Conservation (phyloP, 1,140 invertebrate genomes). For the Sminthurinus signatus region DNA sequence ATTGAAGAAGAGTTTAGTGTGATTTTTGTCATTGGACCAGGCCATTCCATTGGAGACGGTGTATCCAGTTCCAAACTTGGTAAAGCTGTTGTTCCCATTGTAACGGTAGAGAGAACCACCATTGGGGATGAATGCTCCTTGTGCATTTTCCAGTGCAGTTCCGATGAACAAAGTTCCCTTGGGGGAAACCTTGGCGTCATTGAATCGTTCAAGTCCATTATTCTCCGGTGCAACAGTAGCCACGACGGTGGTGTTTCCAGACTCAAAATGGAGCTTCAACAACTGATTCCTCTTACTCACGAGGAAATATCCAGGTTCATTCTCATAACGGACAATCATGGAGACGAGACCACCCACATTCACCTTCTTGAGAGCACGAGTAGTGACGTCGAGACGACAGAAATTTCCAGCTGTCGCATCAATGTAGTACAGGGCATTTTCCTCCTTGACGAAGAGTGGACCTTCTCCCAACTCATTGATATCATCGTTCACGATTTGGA, state of each 20-base stretch:
- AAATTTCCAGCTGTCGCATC: slow-evolving; percentile 6
- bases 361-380: neutral
- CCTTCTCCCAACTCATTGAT: slow-evolving; percentile 18
- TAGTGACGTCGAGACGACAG: slow-evolving; percentile 7
- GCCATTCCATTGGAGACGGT: slow-evolving; percentile 24
- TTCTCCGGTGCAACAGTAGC: slow-evolving; percentile 9
- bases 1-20: slow-evolving; percentile 22
- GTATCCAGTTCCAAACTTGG: slow-evolving; percentile 3
- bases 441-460: slow-evolving; percentile 7
- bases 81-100: neutral
- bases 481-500: slow-evolving; percentile 1
- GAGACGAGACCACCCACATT: neutral
- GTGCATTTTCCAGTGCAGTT: neutral
- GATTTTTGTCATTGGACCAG: slow-evolving; percentile 20
- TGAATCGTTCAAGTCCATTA: slow-evolving; percentile 15
- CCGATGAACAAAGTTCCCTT: slow-evolving; percentile 24
- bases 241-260: neutral
- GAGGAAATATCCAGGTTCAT: slow-evolving; percentile 12
- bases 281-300: slow-evolving; percentile 8
- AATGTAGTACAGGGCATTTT: slow-evolving; percentile 16
- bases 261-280: slow-evolving; percentile 9
- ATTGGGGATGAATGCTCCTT: neutral
- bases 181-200: slow-evolving; percentile 21
- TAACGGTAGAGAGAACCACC: slow-evolving; percentile 17
- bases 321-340: slow-evolving; percentile 13